A percentile compares a stretch with the other conserved stretches of the same genome.
phyloP scores from a whole-genome alignment of 2,113 vertebrate species.

The Poecilia latipinna region DNA sequence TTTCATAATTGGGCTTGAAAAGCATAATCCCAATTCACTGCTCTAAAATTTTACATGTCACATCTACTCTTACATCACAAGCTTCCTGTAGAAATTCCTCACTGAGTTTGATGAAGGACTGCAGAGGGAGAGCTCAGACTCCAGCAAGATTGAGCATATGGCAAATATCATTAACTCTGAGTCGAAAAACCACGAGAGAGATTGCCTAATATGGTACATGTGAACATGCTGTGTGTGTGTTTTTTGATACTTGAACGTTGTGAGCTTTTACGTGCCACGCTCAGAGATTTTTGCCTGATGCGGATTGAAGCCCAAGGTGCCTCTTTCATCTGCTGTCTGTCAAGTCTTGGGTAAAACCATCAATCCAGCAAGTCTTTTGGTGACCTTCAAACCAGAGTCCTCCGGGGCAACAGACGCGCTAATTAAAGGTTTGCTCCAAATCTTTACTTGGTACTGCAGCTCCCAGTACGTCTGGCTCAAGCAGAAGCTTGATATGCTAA shows the following conservation, averaged over 20 bases:
- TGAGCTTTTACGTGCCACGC: not conserved
- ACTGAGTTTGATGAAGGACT: constrained; percentile 37
- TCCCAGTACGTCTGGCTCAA: constrained; percentile 40
- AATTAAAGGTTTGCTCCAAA: constrained; percentile 54
- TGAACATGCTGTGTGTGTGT: not conserved
- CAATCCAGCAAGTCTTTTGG: constrained; percentile 44
- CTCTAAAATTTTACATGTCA: constrained; percentile 55
- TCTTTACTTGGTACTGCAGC: constrained; percentile 54
- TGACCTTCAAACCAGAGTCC: constrained; percentile 68
- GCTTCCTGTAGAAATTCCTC: constrained; percentile 29
- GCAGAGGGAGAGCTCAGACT: constrained; percentile 3
- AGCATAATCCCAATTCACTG: constrained; percentile 60
- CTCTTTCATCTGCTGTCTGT: constrained; percentile 49
- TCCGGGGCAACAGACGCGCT: constrained; percentile 45
- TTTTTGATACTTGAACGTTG: not conserved
- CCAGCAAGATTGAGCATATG: not conserved
- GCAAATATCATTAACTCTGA: not conserved
- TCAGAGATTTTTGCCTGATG: constrained; percentile 10
- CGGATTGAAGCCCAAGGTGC: constrained; percentile 24
- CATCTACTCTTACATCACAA: constrained; percentile 53
- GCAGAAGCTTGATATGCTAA: constrained; percentile 28
- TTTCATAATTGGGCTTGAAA: constrained; percentile 36
- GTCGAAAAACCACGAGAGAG: constrained; percentile 11
- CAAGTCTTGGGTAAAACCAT: constrained; percentile 47
- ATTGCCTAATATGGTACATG: not conserved